Base-by-base conservation (phyloP, 2,888 invertebrate species). In the Polymixis flavicincta region DNA sequence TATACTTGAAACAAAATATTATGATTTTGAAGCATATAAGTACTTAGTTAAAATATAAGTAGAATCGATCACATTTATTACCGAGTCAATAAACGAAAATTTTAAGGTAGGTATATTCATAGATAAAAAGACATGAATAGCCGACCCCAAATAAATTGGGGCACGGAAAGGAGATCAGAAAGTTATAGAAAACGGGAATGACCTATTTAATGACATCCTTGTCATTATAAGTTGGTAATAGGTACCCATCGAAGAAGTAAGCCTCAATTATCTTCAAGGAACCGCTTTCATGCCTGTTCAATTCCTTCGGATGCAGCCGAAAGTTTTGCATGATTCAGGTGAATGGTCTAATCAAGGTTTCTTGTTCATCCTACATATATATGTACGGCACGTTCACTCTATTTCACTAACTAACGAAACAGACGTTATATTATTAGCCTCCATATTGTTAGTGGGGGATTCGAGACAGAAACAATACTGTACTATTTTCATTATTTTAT, bases 281-380 rank as follows among this genome's bases (percentile, higher is more conserved):
- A 66, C 14, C 14, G 37, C 37, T 54, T 65, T 55, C 25, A 65
- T 54, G 22, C 19, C 17, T 19, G n/a, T 45, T 59, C 61, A 50
- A 59, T 75, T 69, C 25, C 14, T 54, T 68, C 22, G 25, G 25
- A n/a, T 17, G 50, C 19, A 67, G 42, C 42, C 25, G 17, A 63
- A 61, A 75, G 54, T 70, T 70, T 61, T 52, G 50, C 54, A 28
- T 64, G 48, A 70, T 67, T 75, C 67, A 59, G 42, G 54, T 50
- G 57, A 64, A 64, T 52, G 50, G 22, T 54, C 55, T 81, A 71
- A 76, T 76, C 63, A 71, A 74, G 55, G n/a, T 78, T 64, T 59
- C 63, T 64, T 77, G 71, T 77, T 71, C 45, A 32, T 14, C 5
- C 25, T n/a, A 28, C 9, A 48, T 32, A 57, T 0, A 57, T 17